Percentiles rank a stretch among this genome's conserved stretches.
Evolutionary conservation across 2,113 vertebrate genomes (phyloP).

Genomic region (Thunnus thynnus): DNA sequence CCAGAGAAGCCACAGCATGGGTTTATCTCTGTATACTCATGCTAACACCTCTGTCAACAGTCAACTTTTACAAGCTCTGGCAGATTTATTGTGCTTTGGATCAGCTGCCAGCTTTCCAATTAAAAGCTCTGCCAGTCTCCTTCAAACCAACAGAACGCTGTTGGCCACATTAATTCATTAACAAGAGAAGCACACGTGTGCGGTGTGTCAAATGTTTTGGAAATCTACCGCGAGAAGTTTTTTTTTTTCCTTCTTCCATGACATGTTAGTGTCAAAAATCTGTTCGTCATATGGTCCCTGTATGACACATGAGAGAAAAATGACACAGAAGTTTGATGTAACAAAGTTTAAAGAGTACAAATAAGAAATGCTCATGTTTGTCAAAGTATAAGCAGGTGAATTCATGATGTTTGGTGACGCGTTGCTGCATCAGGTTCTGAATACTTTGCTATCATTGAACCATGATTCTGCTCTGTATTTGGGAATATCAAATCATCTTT

Average conservation of each 20-base stretch:
- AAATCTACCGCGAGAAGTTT: constrained; percentile 6
- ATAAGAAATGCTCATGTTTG: background rate
- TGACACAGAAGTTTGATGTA: background rate
- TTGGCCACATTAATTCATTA: constrained; percentile 55
- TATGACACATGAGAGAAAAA: background rate
- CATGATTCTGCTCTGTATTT: background rate
- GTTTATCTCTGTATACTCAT: constrained; percentile 73
- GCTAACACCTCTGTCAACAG: constrained; percentile 72
- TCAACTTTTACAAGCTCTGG: constrained; percentile 68
- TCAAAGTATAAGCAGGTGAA: background rate
- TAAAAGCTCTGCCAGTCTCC: constrained; percentile 65
- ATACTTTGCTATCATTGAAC: background rate
- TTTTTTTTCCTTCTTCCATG: background rate
- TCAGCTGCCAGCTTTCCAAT: constrained; percentile 73
- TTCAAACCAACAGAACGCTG: constrained; percentile 51
- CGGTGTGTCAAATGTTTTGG: constrained; percentile 33
- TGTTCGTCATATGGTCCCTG: constrained; percentile 20
- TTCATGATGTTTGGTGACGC: background rate
- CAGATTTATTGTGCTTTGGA: constrained; percentile 66
- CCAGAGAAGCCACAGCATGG: constrained; percentile 48
- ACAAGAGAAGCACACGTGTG: constrained; percentile 49
- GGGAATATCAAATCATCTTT: too few relatives aligned
- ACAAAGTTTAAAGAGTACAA: background rate
- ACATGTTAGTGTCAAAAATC: constrained; percentile 33
- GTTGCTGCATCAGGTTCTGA: background rate